A percentile compares a stretch with the other conserved stretches of the same genome.
phyloP scores from a whole-genome alignment of 2,797 vertebrate species.

The Lepilemur septentrionalis region DNA sequence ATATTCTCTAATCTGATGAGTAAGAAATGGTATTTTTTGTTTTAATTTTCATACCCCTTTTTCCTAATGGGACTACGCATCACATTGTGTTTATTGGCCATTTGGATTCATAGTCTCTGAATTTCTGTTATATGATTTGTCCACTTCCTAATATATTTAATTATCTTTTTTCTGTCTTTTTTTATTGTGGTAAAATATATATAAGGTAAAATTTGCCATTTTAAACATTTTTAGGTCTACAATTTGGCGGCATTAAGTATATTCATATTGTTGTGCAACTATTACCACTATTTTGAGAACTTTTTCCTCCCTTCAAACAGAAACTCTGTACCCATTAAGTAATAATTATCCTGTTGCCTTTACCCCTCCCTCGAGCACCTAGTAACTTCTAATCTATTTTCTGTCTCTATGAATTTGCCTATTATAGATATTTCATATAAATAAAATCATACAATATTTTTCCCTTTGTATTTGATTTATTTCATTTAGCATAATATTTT shows the following conservation, averaged over 20 bases:
- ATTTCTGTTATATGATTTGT: not conserved
- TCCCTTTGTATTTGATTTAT: too few species aligned
- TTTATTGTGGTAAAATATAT: not conserved
- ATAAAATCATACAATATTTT: too few species aligned
- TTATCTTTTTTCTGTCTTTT: not conserved
- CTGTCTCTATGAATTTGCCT: too few species aligned
- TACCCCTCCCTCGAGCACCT: not conserved
- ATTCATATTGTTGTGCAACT: not conserved
- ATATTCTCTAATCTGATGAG: not conserved
- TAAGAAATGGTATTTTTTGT: not conserved
- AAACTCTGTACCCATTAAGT: not conserved
- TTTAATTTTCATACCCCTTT: not conserved
- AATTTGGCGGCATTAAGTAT: not conserved
- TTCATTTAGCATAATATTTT: too few species aligned
- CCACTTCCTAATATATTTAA: not conserved
- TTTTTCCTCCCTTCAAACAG: not conserved
- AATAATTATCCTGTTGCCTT: not conserved
- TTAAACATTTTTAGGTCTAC: not conserved
- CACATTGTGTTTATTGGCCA: not conserved
- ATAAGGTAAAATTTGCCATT: not conserved
- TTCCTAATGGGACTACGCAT: not conserved
- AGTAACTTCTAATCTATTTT: too few species aligned
- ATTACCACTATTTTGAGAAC: not conserved
- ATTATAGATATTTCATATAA: too few species aligned
- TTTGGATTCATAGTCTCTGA: not conserved